These are phyloP conservation scores for Mesitornis unicolor DNA, from an alignment of 2,113 vertebrate species.

Conservation along the genomic window DNA sequence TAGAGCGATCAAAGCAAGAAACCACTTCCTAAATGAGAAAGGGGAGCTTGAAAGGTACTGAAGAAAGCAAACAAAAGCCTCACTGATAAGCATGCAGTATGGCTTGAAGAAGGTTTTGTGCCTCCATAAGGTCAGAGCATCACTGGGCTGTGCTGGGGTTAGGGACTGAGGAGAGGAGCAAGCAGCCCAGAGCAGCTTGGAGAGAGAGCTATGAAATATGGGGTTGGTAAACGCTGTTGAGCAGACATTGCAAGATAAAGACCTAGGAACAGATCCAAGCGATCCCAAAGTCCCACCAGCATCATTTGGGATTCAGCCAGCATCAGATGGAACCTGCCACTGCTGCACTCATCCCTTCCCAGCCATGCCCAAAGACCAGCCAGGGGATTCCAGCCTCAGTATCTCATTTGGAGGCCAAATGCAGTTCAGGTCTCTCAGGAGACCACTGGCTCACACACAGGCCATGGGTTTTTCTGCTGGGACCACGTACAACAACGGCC, in stretches of 20 bases:
- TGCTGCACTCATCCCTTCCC: rapidly evolving
- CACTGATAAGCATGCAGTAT: rapidly evolving
- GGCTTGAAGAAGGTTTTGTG: neutral
- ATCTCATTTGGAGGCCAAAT: neutral
- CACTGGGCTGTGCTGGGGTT: neutral
- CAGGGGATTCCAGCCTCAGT: neutral
- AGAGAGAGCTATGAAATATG: neutral
- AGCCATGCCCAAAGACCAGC: rapidly evolving
- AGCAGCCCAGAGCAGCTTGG: rapidly evolving
- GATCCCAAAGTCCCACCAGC: neutral
- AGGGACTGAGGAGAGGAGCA: neutral
- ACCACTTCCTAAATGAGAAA: neutral
- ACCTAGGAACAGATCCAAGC: neutral
- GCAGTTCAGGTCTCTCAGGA: neutral
- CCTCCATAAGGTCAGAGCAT: neutral
- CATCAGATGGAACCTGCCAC: rapidly evolving
- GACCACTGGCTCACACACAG: rapidly evolving
- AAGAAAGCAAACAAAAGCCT: neutral
- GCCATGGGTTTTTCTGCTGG: neutral
- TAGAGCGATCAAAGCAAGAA: neutral
- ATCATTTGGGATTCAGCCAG: rapidly evolving
- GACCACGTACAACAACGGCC: rapidly evolving
- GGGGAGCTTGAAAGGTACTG: rapidly evolving
- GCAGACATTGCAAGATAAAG: neutral
- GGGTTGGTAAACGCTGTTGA: neutral